phyloP scores from a whole-genome alignment of 2,113 vertebrate species.

The Bos indicus region DNA sequence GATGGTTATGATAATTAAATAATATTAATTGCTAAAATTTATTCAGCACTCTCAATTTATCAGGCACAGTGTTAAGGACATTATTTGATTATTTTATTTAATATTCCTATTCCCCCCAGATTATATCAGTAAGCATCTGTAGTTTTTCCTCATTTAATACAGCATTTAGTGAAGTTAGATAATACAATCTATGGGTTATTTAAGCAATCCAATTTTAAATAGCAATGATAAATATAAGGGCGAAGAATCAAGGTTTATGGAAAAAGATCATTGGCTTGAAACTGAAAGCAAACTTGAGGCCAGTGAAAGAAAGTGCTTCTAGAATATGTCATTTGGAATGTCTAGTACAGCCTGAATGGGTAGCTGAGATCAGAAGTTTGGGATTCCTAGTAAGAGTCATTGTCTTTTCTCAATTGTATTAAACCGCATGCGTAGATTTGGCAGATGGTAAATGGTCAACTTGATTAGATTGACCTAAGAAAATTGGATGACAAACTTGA shows the following conservation, averaged over 20 bases:
- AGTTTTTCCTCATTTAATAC: neutral
- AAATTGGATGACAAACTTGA: slow-evolving; percentile 10
- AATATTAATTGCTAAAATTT: neutral
- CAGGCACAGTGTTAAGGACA: neutral
- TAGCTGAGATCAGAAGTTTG: neutral
- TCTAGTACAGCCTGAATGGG: neutral
- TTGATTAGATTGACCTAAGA: slow-evolving; percentile 14
- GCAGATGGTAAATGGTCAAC: slow-evolving; percentile 24
- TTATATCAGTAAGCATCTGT: neutral
- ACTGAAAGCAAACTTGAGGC: neutral
- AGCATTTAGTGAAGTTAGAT: neutral
- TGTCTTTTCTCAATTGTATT: neutral
- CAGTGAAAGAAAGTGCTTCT: neutral
- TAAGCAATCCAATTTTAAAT: neutral
- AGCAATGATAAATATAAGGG: neutral
- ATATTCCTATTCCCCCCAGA: neutral
- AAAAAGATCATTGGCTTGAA: neutral
- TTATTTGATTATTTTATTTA: neutral
- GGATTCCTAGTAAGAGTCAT: neutral
- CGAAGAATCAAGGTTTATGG: neutral
- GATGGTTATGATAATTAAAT: neutral
- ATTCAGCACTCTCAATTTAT: neutral
- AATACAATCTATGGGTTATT: neutral
- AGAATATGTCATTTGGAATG: neutral
- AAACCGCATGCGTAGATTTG: neutral